phyloP scores from a whole-genome alignment of 2,797 vertebrate genomes.

The Malacoraja senta region DNA sequence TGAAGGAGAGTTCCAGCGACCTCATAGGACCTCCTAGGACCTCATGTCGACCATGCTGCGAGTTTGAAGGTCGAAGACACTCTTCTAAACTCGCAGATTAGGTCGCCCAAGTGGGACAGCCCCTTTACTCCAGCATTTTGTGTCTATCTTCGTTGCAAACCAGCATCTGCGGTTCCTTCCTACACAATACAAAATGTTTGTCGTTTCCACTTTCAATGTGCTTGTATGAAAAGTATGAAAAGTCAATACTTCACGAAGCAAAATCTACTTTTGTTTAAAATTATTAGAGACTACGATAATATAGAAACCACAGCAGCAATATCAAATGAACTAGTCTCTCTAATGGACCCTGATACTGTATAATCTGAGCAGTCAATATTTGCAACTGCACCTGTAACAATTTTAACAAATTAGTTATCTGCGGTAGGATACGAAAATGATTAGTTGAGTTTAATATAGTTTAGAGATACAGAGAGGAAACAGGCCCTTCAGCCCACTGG shows the following conservation, averaged over 20 bases:
- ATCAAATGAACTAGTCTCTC: neutral
- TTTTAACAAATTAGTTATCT: neutral
- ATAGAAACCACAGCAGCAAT: neutral
- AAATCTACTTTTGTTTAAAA: slow-evolving; percentile 15
- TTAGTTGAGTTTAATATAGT: too few species aligned
- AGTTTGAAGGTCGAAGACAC: too few species aligned
- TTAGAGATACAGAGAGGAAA: too few species aligned
- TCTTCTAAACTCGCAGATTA: too few species aligned
- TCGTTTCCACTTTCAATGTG: slow-evolving; percentile 12
- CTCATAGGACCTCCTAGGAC: too few species aligned
- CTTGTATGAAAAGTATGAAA: neutral
- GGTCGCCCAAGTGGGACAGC: too few species aligned
- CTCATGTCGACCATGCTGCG: too few species aligned
- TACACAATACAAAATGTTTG: slow-evolving; percentile 3
- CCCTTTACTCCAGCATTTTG: too few species aligned
- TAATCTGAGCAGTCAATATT: neutral
- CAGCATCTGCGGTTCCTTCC: too few species aligned
- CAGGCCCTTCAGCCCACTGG: too few species aligned
- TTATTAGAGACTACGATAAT: neutral
- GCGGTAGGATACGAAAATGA: neutral
- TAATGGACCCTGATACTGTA: neutral
- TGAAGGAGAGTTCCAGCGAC: too few species aligned
- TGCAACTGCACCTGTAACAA: neutral
- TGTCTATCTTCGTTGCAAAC: too few species aligned
- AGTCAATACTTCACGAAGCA: neutral